phyloP scores from a whole-genome alignment of 2,797 vertebrate genomes.

The Limosa lapponica region DNA sequence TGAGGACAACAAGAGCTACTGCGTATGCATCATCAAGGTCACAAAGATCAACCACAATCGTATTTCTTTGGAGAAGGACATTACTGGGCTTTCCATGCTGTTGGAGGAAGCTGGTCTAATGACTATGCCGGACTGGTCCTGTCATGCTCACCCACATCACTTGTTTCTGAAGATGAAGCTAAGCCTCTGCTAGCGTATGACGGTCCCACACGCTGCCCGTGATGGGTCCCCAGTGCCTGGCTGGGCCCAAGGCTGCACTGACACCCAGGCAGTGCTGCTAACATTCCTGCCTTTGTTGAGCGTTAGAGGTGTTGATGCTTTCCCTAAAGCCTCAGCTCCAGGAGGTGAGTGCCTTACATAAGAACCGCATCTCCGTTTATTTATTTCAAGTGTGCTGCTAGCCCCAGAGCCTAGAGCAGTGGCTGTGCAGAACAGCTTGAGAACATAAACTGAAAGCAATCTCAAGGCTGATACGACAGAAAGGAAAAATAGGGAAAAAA shows the following conservation, averaged over 20 bases:
- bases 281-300: not conserved
- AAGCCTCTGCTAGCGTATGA: not conserved
- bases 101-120: not conserved
- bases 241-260: not conserved
- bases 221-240: accelerated
- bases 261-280: not conserved
- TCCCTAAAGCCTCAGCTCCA: not conserved
- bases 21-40: not conserved
- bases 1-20: accelerated
- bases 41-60: not conserved
- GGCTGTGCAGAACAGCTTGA: not conserved
- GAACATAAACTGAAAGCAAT: not conserved
- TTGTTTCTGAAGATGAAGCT: not conserved
- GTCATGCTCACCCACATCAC: not conserved
- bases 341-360: not conserved
- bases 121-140: not conserved
- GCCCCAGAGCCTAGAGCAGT: not conserved
- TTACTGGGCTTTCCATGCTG: not conserved
- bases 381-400: not conserved
- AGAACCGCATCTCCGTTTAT: not conserved
- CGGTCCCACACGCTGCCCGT: not conserved
- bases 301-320: not conserved
- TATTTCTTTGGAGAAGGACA: not conserved
- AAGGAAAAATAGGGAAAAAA: not conserved
- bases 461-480: not conserved